Percentiles rank a stretch among this genome's conserved stretches.
Evolutionary conservation across 2,888 invertebrate genomes (phyloP).

Genomic region (Actias luna): DNA sequence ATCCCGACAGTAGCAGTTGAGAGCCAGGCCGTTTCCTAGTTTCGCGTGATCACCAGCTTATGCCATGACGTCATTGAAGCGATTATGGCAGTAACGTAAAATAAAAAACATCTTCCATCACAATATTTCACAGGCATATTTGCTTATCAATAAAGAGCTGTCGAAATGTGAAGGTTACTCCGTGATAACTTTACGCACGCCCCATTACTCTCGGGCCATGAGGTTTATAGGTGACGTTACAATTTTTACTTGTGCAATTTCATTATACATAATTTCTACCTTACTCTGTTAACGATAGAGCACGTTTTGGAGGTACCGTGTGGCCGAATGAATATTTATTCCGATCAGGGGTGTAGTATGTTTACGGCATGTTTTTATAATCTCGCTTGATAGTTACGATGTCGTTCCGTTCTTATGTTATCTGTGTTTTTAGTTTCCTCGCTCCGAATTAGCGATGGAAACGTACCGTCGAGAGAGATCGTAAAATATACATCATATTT

Average conservation of each 20-base stretch:
- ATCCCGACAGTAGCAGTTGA: too few species aligned
- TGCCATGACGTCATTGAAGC: too few species aligned
- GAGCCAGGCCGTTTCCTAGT: too few species aligned
- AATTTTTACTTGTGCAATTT: conserved; percentile 27
- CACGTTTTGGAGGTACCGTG: background rate
- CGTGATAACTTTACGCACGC: conserved; percentile 48
- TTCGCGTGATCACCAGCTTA: too few species aligned
- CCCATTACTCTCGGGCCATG: conserved; percentile 48
- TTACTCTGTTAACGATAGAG: conserved; percentile 19
- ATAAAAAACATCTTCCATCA: conserved; percentile 11
- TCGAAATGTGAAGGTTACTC: conserved; percentile 54
- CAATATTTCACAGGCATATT: conserved; percentile 39
- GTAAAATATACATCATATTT: background rate
- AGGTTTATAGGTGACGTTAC: conserved; percentile 30
- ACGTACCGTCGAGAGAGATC: background rate
- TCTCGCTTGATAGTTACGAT: conserved; percentile 48
- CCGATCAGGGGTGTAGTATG: conserved; percentile 45
- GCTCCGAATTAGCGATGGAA: conserved; percentile 6
- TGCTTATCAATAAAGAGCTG: conserved; percentile 53
- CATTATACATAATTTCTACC: conserved; percentile 19
- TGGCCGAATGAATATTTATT: conserved; percentile 44
- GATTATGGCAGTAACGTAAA: background rate
- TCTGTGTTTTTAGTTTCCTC: conserved; percentile 4
- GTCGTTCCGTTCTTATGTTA: conserved; percentile 25
- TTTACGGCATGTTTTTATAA: conserved; percentile 64